Percentiles rank a stretch among this genome's conserved stretches.
phyloP scores from a whole-genome alignment of 2,797 vertebrate genomes.

The Coccyzus lansbergi region DNA sequence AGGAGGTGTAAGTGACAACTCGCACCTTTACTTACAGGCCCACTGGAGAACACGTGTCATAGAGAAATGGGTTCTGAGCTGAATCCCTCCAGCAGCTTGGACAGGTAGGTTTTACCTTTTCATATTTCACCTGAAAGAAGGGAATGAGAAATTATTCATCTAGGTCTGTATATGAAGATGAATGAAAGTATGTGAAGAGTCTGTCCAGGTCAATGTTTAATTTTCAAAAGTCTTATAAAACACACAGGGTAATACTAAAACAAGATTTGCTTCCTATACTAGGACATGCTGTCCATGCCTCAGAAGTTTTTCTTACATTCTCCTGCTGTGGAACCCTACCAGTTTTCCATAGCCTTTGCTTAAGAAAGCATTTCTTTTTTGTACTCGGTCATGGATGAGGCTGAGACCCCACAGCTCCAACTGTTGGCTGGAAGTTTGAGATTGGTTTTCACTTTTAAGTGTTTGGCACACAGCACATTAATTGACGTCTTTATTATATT shows the following conservation, averaged over 20 bases:
- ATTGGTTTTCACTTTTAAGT: not conserved
- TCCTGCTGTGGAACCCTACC: not conserved
- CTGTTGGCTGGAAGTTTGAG: not conserved
- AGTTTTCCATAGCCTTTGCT: not conserved
- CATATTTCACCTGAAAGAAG: not conserved
- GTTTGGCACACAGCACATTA: not conserved
- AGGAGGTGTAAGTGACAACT: not conserved
- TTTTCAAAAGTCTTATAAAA: not conserved
- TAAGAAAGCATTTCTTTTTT: not conserved
- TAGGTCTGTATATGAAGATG: not conserved
- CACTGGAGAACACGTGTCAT: not conserved
- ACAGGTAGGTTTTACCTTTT: not conserved
- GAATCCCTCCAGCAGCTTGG: not conserved
- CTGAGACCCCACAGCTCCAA: not conserved
- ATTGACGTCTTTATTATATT: not conserved
- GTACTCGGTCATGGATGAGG: not conserved
- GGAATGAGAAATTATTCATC: not conserved
- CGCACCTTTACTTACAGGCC: not conserved
- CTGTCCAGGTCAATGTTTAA: not conserved
- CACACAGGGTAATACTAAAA: not conserved
- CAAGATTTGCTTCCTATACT: not conserved
- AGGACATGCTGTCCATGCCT: not conserved
- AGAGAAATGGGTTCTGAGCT: not conserved
- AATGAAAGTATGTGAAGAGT: not conserved
- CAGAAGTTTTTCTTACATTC: not conserved